These are phyloP conservation scores for Drosophila chauvacae DNA, from an alignment of 1,140 invertebrate genomes.

Conservation along the genomic window DNA sequence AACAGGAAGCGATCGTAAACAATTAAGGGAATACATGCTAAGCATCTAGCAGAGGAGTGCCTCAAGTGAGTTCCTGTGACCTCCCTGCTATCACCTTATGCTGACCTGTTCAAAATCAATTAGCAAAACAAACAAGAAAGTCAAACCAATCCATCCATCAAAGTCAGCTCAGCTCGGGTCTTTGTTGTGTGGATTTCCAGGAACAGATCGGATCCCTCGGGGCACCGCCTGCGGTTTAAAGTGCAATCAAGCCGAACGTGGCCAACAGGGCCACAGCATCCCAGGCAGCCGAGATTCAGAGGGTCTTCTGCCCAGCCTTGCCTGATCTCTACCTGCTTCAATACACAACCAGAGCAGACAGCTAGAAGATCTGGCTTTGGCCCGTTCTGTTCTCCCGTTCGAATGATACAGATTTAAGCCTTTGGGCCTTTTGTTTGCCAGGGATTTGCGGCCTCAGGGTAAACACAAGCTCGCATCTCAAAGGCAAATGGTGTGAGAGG, in stretches of 20 bases:
- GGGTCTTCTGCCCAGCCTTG: background rate
- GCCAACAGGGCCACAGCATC: slow-evolving; percentile 57
- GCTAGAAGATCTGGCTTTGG: background rate
- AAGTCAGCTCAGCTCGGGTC: background rate
- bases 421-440: slow-evolving; percentile 51
- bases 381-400: slow-evolving; percentile 60
- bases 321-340: slow-evolving; percentile 4
- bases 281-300: slow-evolving; percentile 24
- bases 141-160: slow-evolving; percentile 34
- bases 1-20: slow-evolving; percentile 43
- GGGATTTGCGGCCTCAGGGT: slow-evolving; percentile 25
- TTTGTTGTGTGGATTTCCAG: slow-evolving; percentile 47
- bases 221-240: slow-evolving; percentile 55
- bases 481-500: slow-evolving; percentile 20
- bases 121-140: slow-evolving; percentile 64
- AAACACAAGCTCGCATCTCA: background rate
- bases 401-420: slow-evolving; percentile 73
- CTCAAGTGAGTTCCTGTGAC: background rate
- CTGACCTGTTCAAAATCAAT: slow-evolving; percentile 76
- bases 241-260: slow-evolving; percentile 68
- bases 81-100: slow-evolving; percentile 41
- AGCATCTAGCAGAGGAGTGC: background rate
- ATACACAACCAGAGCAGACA: background rate
- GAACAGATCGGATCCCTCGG: slow-evolving; percentile 24
- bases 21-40: slow-evolving; percentile 16